Conservation (phyloP, 2,888 invertebrate species). For the Steromphala cineraria region DNA sequence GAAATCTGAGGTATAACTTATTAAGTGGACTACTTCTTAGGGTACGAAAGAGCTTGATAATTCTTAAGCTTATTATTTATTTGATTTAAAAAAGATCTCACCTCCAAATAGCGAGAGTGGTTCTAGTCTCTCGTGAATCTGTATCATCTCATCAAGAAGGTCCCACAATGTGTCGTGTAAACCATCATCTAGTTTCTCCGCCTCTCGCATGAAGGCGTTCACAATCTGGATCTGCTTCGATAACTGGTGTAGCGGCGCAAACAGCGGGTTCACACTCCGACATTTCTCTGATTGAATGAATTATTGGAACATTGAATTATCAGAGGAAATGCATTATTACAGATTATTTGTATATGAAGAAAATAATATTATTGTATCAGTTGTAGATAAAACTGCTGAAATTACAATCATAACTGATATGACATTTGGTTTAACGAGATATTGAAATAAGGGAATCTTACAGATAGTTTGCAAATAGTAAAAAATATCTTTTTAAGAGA, state of each 20-base stretch:
- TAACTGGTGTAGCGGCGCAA: constrained; percentile 70
- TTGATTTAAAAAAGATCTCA: constrained; percentile 30
- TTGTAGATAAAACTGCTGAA: not conserved
- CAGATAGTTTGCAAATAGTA: too few species aligned
- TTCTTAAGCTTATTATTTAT: not conserved
- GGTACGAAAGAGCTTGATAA: not conserved
- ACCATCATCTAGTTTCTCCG: constrained; percentile 66
- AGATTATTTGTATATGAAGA: too few species aligned
- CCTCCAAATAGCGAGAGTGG: constrained; percentile 69
- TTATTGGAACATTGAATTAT: not conserved
- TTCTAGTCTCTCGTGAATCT: constrained; percentile 57
- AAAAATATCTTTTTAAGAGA: too few species aligned
- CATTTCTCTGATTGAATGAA: constrained; percentile 58
- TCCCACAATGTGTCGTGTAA: constrained; percentile 70
- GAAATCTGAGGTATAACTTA: not conserved
- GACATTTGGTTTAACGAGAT: too few species aligned
- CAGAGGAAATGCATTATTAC: not conserved
- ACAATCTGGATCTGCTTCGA: constrained; percentile 67
- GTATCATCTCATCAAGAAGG: constrained; percentile 69
- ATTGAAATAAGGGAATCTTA: too few species aligned
- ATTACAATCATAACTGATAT: not conserved
- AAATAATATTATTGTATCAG: too few species aligned
- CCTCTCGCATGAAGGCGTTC: constrained; percentile 71
- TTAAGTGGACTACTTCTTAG: too few species aligned
- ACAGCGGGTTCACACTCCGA: constrained; percentile 60